A percentile compares a stretch with the other conserved stretches of the same genome.
phyloP scores from a whole-genome alignment of 2,888 invertebrate species.

The Sphaerophoria taeniata region DNA sequence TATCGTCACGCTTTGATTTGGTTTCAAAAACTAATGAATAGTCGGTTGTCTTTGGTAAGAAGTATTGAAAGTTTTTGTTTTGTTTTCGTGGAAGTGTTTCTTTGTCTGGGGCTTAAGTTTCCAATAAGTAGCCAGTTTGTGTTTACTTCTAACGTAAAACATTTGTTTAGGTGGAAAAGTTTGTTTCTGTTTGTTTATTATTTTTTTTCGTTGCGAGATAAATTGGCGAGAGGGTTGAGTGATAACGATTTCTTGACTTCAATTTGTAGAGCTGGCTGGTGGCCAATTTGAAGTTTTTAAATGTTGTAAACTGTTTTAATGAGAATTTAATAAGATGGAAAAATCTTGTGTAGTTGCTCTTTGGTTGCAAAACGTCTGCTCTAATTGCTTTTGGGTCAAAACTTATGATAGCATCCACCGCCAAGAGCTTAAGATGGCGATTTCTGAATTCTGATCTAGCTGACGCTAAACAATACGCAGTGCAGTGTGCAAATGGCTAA shows the following conservation, averaged over 20 bases:
- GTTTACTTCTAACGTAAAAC: neutral
- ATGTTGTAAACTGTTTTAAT: too few relatives aligned
- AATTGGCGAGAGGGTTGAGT: slow-evolving; percentile 1
- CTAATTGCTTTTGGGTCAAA: neutral
- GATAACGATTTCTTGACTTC: neutral
- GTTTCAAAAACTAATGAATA: slow-evolving; percentile 4
- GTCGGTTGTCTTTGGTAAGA: neutral
- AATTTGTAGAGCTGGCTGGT: too few relatives aligned
- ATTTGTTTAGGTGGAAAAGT: neutral
- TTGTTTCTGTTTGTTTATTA: neutral
- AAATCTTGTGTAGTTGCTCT: neutral
- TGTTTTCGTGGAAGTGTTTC: neutral
- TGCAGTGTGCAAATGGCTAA: too few relatives aligned
- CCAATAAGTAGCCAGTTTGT: neutral
- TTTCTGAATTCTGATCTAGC: too few relatives aligned
- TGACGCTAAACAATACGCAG: too few relatives aligned
- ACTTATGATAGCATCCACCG: too few relatives aligned
- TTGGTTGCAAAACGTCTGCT: neutral
- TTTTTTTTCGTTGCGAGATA: neutral
- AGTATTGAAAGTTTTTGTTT: slow-evolving; percentile 7
- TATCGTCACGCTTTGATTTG: slow-evolving; percentile 41
- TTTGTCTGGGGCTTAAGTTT: neutral
- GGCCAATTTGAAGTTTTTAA: neutral
- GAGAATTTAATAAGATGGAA: too few relatives aligned
- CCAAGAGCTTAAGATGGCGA: too few relatives aligned